These are phyloP conservation scores for Sphecodes monilicornis DNA, from an alignment of 2,888 invertebrate genomes.

Conservation along the genomic window DNA sequence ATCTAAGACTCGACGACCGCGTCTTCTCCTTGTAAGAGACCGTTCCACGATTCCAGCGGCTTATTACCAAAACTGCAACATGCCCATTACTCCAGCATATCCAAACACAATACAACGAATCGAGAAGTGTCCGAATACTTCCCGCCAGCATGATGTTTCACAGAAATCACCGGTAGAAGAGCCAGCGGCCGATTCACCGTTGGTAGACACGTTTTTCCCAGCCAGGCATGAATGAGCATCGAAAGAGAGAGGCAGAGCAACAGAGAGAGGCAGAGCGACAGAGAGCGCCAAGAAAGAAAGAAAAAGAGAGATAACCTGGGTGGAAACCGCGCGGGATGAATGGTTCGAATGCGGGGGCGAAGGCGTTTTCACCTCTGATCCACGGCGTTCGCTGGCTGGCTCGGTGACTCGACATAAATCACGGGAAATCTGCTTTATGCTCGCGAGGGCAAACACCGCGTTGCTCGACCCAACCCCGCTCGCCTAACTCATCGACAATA, in stretches of 20 bases:
- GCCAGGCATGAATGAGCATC: slow-evolving; percentile 71
- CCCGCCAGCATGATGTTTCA: background rate
- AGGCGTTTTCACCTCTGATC: slow-evolving; percentile 68
- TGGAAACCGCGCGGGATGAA: slow-evolving; percentile 70
- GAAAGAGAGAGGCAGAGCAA: background rate
- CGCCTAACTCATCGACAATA: slow-evolving; percentile 70
- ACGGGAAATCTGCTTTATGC: slow-evolving; percentile 77
- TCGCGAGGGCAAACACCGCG: slow-evolving; percentile 69
- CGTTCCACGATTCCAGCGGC: background rate
- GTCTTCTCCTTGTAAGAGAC: too few species aligned
- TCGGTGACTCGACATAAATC: slow-evolving; percentile 81
- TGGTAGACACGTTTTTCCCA: slow-evolving; percentile 54
- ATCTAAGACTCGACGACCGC: too few species aligned
- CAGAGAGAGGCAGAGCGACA: too few species aligned
- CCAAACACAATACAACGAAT: background rate
- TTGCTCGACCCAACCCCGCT: slow-evolving; percentile 77
- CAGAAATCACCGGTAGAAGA: slow-evolving; percentile 15
- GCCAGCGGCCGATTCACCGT: slow-evolving; percentile 19
- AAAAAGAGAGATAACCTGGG: slow-evolving; percentile 11
- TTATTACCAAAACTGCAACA: background rate
- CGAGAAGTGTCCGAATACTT: slow-evolving; percentile 10
- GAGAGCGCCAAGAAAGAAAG: background rate
- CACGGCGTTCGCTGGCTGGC: slow-evolving; percentile 40
- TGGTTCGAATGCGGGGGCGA: slow-evolving; percentile 62
- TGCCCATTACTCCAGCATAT: background rate